Percentiles rank a stretch among this genome's conserved stretches.
Evolutionary conservation across 2,888 invertebrate genomes (phyloP).

Genomic region (Lumbricus terrestris): DNA sequence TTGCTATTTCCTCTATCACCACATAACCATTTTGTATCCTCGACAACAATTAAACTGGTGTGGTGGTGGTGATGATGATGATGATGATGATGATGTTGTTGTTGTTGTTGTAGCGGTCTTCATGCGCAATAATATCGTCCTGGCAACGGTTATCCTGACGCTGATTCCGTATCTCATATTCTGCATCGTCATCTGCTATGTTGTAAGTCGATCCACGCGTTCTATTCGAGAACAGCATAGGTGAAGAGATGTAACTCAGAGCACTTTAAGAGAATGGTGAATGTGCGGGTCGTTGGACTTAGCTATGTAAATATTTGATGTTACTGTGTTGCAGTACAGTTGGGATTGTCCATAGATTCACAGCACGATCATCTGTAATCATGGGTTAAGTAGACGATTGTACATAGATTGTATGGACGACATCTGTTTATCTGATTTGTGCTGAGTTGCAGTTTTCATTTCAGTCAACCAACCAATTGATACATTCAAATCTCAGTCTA

Average conservation of each 20-base stretch:
- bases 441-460: neutral
- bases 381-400: neutral
- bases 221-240: neutral
- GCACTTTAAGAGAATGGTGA: neutral
- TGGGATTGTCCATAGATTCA: neutral
- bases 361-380: neutral
- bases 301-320: neutral
- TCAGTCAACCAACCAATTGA: neutral
- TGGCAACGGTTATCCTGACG: neutral
- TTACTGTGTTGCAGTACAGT: neutral
- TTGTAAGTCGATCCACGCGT: neutral
- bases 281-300: neutral
- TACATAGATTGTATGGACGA: neutral
- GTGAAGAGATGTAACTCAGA: neutral
- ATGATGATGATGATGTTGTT: too few relatives aligned
- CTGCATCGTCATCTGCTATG: neutral
- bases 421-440: neutral
- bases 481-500: neutral
- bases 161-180: neutral
- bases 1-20: neutral
- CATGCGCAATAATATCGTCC: neutral
- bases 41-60: neutral
- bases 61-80: neutral
- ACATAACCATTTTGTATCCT: neutral
- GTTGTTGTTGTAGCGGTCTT: neutral